Evolutionary conservation across 2,797 vertebrate species (phyloP).

Genomic region (Telmatherina bonti): DNA sequence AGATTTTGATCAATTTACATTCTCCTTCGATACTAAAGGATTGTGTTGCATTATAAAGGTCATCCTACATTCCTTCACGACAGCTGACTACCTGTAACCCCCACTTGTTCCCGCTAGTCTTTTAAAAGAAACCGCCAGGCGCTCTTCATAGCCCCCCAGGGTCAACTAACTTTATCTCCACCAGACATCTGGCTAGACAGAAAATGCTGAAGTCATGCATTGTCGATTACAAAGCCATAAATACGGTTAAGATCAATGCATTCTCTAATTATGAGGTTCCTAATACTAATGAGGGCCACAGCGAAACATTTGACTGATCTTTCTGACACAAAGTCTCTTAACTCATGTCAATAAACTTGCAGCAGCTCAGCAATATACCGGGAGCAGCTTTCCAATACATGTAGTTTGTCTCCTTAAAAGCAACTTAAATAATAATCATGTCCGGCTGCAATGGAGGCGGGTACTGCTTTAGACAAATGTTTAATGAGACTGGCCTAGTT

Average conservation of each 20-base stretch:
- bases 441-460: conserved; percentile 22
- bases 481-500: conserved; percentile 19
- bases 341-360: conserved; percentile 64
- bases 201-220: conserved; percentile 54
- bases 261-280: conserved; percentile 53
- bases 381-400: conserved; percentile 33
- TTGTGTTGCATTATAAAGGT: conserved; percentile 5
- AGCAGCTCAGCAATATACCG: conserved; percentile 36
- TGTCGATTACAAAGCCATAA: conserved; percentile 61
- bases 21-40: conserved; percentile 2
- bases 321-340: conserved; percentile 46
- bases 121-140: conserved; percentile 23
- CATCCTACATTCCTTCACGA: conserved; percentile 16
- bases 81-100: conserved; percentile 33
- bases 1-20: conserved; percentile 12
- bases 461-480: conserved; percentile 27
- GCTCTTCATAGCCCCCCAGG: conserved; percentile 24
- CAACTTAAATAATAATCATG: conserved; percentile 36
- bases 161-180: conserved; percentile 53
- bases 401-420: conserved; percentile 32
- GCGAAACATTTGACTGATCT: conserved; percentile 74
- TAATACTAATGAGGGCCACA: conserved; percentile 61
- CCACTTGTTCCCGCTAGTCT: conserved; percentile 3
- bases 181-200: conserved; percentile 62
- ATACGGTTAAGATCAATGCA: conserved; percentile 65